Percentiles rank a stretch among this genome's conserved stretches.
phyloP scores from a whole-genome alignment of 2,888 invertebrate species.

The Drosophila affinis region DNA sequence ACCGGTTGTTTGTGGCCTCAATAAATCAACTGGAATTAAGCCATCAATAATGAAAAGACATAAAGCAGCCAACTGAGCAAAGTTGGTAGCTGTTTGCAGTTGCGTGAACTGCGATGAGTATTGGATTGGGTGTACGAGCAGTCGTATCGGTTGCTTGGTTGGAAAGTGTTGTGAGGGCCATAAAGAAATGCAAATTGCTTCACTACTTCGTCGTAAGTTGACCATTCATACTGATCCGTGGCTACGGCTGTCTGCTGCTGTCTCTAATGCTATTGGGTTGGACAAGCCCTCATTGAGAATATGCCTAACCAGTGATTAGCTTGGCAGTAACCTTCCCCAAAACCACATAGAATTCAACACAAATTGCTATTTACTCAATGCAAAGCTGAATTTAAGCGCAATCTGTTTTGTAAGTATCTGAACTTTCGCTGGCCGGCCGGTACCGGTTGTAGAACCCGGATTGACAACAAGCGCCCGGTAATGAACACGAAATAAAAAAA shows the following conservation, averaged over 20 bases:
- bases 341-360: neutral
- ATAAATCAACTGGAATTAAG: slow-evolving; percentile 81
- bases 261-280: slow-evolving; percentile 5
- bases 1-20: slow-evolving; percentile 67
- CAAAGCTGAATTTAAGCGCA: slow-evolving; percentile 14
- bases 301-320: too few species aligned
- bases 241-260: neutral
- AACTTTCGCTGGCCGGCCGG: neutral
- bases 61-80: slow-evolving; percentile 60
- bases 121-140: neutral
- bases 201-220: slow-evolving; percentile 14
- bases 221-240: slow-evolving; percentile 1
- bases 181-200: slow-evolving; percentile 48
- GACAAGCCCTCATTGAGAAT: neutral
- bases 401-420: slow-evolving; percentile 22
- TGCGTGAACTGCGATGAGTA: slow-evolving; percentile 16
- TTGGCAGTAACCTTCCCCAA: neutral
- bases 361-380: slow-evolving; percentile 12
- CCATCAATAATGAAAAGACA: slow-evolving; percentile 80
- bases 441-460: slow-evolving; percentile 58
- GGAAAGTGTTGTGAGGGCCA: slow-evolving; percentile 38
- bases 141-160: neutral
- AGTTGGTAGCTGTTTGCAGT: slow-evolving; percentile 30
- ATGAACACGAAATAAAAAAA: slow-evolving; percentile 21
- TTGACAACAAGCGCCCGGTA: slow-evolving; percentile 48